Evolutionary conservation across 2,888 invertebrate genomes (phyloP), one percentile per base, ranked within the genome.

Genomic region (Drosophila borborema): DNA sequence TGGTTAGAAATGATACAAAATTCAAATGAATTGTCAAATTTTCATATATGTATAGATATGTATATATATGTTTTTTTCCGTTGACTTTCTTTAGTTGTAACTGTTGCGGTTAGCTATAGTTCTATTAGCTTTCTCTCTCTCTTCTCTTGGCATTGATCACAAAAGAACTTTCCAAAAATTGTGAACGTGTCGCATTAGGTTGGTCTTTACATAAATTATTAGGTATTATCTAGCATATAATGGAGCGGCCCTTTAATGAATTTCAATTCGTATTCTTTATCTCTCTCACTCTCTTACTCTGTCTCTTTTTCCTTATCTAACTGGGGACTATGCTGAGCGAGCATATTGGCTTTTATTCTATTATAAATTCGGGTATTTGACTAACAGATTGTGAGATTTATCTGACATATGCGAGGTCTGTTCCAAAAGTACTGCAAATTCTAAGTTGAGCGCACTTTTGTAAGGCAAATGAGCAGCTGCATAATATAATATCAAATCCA

Each of bases 151-250:
- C 34, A 34, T 36, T 34, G 36, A n/a, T 23, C 40, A 72, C 77
- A 72, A 81, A 73, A 64, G 81, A 72, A 72, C 64, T 70, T 75
- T 59, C 55, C 61, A 75, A 83, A 72, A 61, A 67, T 63, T 77
- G 71, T 67, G 51, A 62, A 72, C 72, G 51, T 68, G 55, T 72
- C 69, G 63, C 63, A 70, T 58, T 74, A 28, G 58, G 56, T 64
- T 67, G 43, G 43, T 18, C 14, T 55, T 43, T 62, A 69, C 86
- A 77, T 83, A 86, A 83, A 77, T 86, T 74, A 83, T 75, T 38
- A 41, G 67, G 69, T 43, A 69, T 70, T 73, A 77, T 70, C 81
- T 49, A 45, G 60, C 51, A 48, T 46, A 53, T 45, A 18, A 43
- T 56, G 31, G 12, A 9, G 51, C 31, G 53, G 54, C 43, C 48